Evolutionary conservation across 37 sponge, comb jelly and placozoan species (phyloP), one percentile per base, ranked within the genome.

Genomic region (Dysidea cf. avara): DNA sequence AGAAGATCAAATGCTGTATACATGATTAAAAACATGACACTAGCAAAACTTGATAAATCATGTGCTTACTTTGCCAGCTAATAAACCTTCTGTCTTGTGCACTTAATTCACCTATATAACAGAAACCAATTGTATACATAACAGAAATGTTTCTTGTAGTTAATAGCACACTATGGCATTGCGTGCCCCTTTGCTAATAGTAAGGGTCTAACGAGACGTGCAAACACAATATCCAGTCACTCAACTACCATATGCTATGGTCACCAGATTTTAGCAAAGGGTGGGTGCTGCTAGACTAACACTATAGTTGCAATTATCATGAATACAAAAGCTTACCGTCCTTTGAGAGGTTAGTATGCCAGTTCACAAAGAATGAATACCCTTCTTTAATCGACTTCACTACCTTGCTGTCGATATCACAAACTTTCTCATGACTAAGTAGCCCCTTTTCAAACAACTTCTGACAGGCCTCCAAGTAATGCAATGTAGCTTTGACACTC

Each of bases 361-460:
- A 75, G 18, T 63, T 47, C 9, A 28, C 12, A 49, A 75, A 75
- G 54, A 75, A 75, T 28, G 3, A 3, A 22, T 50, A 75, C 3
- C 76, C 76, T 49, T 75, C 55, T 28, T 75, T 55, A 9, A 75
- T 75, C 22, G n/a, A 51, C 43, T 52, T 52, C 18, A 65, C n/a
- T 2, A 62, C 37, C 12, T 28, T 25, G 38, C 68, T 53, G 18
- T 54, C 49, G 5, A 14, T 26, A 29, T 31, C 38, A 5, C 11
- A 58, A 24, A 75, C 51, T 22, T 50, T 50, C 3, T 2, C 47
- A 38, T 63, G 76, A 26, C 64, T 7, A 17, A 77, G 60, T 2
- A 77, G n/a, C 17, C 68, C 78, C 38, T 50, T 52, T 32, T 77
- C 78, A 66, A 77, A 77, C 16, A 77, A 26, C 56, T 36, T 34